Evolutionary conservation across 2,888 invertebrate species (phyloP), one percentile per base, ranked within the genome.

Genomic region (Scelioninae gen. 1): DNA sequence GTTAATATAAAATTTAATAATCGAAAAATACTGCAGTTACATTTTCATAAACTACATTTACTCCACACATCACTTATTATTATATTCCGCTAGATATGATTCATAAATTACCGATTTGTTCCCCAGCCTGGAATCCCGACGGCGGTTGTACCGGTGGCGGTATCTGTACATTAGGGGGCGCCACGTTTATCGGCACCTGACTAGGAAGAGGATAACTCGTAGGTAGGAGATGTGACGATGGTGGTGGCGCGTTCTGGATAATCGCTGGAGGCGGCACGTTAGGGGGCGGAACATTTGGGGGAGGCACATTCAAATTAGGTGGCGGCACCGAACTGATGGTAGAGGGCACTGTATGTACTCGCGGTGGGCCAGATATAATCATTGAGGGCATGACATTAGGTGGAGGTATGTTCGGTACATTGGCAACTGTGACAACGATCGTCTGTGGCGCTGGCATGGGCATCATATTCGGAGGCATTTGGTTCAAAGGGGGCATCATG

Each of bases 261-360:
- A 89, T 85, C 29, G 82, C 15, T 5, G 87, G 86, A 23, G 86
- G 86, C 5, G 86, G 86, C 32, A 87, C 84, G 66, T 89, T 85
- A 11, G 90, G 87, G 1, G 90, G 88, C 29, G 91, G 90, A 8
- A 90, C 89, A 68, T 89, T 90, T 8, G 93, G 93, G 7, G 93
- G 93, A 72, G 93, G 93, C 56, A 93, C 88, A 83, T 93, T 93
- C 87, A 94, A 75, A 77, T 91, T 91, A 10, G 92, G 91, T 10
- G 91, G 89, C 62, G 91, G 90, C 38, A 91, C 87, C 0, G 90
- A 88, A 83, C 89, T 91, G 11, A 90, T 89, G 0, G 83, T 88
- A 0, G 90, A 90, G 8, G 89, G 85, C 2, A 89, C 88, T 1
- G 83, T 87, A 51, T 88, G 91, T 34, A 91, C 89, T 0, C 89